Conservation (phyloP, 2,888 invertebrate species). For the Polydrusus cervinus region DNA sequence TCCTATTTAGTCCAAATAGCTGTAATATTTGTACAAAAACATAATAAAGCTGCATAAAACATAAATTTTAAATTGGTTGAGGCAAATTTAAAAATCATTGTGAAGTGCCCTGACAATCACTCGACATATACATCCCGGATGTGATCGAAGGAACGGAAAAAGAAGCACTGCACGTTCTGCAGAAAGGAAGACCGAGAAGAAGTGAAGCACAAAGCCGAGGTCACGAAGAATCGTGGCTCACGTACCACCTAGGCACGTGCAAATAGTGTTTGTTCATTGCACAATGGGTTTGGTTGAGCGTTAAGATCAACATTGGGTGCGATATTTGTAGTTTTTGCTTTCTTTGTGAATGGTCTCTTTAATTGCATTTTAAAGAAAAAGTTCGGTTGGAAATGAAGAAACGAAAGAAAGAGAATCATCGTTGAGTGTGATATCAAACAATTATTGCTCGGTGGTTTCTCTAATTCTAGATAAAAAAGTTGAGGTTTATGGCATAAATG, state of each 20-base stretch:
- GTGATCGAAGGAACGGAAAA: slow-evolving; percentile 48
- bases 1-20: not conserved
- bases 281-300: slow-evolving; percentile 36
- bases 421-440: no score
- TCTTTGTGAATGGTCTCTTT: not conserved
- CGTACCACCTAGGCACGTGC: slow-evolving; percentile 52
- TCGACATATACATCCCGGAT: slow-evolving; percentile 49
- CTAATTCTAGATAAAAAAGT: not conserved
- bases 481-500: not conserved
- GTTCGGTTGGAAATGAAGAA: not conserved
- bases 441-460: no score
- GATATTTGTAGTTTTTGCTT: slow-evolving; percentile 20
- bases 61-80: not conserved
- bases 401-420: no score
- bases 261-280: slow-evolving; percentile 38
- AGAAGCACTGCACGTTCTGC: slow-evolving; percentile 40
- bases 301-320: slow-evolving; percentile 29
- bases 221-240: slow-evolving; percentile 48
- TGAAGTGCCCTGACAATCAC: slow-evolving; percentile 9
- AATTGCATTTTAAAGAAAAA: not conserved
- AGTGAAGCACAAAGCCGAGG: slow-evolving; percentile 49
- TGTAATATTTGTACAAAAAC: not conserved
- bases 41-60: slow-evolving; percentile 9
- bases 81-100: slow-evolving; percentile 12
- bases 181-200: slow-evolving; percentile 44